These are phyloP conservation scores for Leptonema lineaticorne DNA, from an alignment of 1,140 invertebrate species.

Conservation along the genomic window DNA sequence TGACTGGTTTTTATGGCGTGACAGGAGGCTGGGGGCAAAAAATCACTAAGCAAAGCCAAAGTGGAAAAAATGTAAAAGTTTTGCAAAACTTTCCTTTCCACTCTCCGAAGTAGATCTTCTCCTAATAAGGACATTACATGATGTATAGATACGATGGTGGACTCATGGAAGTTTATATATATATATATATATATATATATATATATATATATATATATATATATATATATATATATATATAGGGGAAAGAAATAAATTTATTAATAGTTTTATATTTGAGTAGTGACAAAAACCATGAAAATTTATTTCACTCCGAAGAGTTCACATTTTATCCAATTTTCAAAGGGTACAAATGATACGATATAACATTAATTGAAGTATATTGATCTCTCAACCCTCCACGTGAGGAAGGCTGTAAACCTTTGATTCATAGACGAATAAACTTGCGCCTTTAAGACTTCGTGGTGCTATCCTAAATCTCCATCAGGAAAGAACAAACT, in stretches of 20 bases:
- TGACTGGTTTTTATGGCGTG: constrained; percentile 2
- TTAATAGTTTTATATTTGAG: too few relatives aligned
- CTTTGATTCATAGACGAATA: too few relatives aligned
- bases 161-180: too few relatives aligned
- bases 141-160: constrained; percentile 2
- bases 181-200: too few relatives aligned
- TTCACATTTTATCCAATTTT: too few relatives aligned
- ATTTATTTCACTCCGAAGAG: constrained; percentile 18
- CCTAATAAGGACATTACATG: constrained; percentile 18
- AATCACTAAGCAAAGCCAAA: constrained; percentile 13
- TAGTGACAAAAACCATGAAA: not conserved
- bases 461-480: constrained; percentile 37
- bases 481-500: constrained; percentile 30
- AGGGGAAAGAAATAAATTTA: too few relatives aligned
- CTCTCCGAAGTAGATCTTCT: constrained; percentile 7
- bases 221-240: too few relatives aligned
- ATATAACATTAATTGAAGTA: too few relatives aligned
- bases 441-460: constrained; percentile 23
- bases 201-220: too few relatives aligned
- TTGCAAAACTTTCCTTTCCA: not conserved
- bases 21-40: constrained; percentile 2
- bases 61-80: constrained; percentile 19
- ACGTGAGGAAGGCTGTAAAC: too few relatives aligned
- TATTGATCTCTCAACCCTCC: too few relatives aligned
- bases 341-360: too few relatives aligned